Conservation (phyloP, 1,140 invertebrate genomes). For the Danaus plexippus region DNA sequence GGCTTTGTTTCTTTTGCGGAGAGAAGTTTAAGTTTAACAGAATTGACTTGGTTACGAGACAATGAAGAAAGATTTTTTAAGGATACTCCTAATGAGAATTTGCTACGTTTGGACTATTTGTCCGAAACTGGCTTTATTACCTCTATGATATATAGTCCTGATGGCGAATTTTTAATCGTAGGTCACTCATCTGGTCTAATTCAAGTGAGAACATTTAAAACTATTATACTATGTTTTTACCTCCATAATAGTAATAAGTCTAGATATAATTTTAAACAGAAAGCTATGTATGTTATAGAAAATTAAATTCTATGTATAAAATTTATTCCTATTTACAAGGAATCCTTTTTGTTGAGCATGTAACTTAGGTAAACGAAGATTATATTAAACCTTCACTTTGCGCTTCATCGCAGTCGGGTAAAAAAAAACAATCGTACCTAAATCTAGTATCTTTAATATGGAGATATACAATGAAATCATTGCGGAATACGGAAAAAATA, state of each 20-base stretch:
- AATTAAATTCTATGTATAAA: too few relatives aligned
- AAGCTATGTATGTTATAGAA: neutral
- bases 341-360: too few relatives aligned
- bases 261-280: neutral
- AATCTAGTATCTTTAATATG: conserved; percentile 40
- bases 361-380: too few relatives aligned
- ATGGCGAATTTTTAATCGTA: conserved; percentile 43
- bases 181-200: conserved; percentile 54
- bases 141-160: conserved; percentile 41
- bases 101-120: conserved; percentile 35
- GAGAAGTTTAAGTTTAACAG: conserved; percentile 25
- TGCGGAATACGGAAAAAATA: conserved; percentile 29
- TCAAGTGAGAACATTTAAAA: conserved; percentile 31
- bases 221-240: neutral
- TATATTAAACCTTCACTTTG: too few relatives aligned
- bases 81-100: conserved; percentile 40
- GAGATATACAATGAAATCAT: conserved; percentile 33
- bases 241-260: neutral
- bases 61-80: conserved; percentile 45
- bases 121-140: conserved; percentile 48
- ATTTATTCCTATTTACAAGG: too few relatives aligned
- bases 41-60: conserved; percentile 42
- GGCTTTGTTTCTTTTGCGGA: conserved; percentile 47
- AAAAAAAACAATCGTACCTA: neutral
- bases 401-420: conserved; percentile 3